Evolutionary conservation across 1,140 invertebrate genomes (phyloP).

Genomic region (Aethina tumida): DNA sequence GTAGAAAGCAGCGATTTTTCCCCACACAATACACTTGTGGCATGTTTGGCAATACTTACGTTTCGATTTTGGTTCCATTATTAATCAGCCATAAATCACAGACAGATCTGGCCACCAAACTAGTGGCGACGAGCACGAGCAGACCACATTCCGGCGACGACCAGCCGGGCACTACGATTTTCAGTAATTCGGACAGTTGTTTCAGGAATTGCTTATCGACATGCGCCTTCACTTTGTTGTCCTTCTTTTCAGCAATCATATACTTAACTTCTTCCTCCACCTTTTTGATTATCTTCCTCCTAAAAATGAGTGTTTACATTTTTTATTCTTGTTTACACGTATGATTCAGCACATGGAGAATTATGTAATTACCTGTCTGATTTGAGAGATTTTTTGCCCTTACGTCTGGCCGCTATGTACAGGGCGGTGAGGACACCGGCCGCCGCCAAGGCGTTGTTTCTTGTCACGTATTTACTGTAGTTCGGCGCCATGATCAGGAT

Average conservation of each 20-base stretch:
- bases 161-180: conserved; percentile 74
- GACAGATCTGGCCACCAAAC: conserved; percentile 77
- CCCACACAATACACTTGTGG: no score
- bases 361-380: conserved; percentile 23
- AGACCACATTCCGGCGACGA: conserved; percentile 68
- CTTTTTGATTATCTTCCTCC: conserved; percentile 22
- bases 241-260: conserved; percentile 61
- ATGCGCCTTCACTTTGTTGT: conserved; percentile 64
- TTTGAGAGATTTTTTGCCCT: conserved; percentile 32
- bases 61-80: conserved; percentile 86
- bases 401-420: conserved; percentile 43
- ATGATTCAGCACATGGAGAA: neutral
- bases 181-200: conserved; percentile 65
- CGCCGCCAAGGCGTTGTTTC: conserved; percentile 43
- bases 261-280: conserved; percentile 64
- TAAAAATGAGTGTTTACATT: conserved; percentile 9
- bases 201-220: conserved; percentile 76
- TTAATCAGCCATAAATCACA: conserved; percentile 97
- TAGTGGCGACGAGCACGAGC: conserved; percentile 67
- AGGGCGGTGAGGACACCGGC: conserved; percentile 43
- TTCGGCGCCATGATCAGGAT: conserved; percentile 59
- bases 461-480: conserved; percentile 49
- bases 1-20: no score
- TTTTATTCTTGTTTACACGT: neutral
- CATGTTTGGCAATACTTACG: conserved; percentile 42